A percentile compares a stretch with the other conserved stretches of the same genome.
These are phyloP conservation scores for Elgaria multicarinata DNA, from an alignment of 2,113 vertebrate species.

Conservation along the genomic window DNA sequence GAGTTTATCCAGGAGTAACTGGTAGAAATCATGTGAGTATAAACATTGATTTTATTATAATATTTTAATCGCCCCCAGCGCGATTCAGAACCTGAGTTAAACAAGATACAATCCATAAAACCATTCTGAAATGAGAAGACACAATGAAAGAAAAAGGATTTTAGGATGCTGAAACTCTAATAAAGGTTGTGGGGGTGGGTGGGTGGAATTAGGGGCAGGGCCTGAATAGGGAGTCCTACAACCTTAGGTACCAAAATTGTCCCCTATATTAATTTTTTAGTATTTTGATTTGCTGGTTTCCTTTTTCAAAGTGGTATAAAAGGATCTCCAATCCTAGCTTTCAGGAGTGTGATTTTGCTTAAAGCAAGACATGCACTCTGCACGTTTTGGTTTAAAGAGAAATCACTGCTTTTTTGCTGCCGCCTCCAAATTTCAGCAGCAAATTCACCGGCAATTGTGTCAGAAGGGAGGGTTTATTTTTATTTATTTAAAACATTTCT, in stretches of 20 bases:
- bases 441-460: no score
- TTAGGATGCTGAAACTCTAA: neutral
- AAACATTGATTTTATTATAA: neutral
- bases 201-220: neutral
- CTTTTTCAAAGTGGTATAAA: neutral
- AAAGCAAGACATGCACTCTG: no score
- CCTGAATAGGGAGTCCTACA: neutral
- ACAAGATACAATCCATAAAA: neutral
- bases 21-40: conserved; percentile 85
- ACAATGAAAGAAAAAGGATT: neutral
- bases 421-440: no score
- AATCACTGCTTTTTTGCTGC: no score
- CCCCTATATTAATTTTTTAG: neutral
- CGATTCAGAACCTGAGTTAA: neutral
- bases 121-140: neutral
- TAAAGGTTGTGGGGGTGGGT: neutral
- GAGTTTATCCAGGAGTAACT: conserved; percentile 77
- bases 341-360: no score
- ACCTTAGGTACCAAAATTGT: no score
- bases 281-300: neutral
- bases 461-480: no score
- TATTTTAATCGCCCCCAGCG: neutral
- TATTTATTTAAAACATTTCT: no score
- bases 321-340: neutral
- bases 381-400: no score